Evolutionary conservation across 2,113 vertebrate genomes (phyloP).

Genomic region (Ameiurus melas): DNA sequence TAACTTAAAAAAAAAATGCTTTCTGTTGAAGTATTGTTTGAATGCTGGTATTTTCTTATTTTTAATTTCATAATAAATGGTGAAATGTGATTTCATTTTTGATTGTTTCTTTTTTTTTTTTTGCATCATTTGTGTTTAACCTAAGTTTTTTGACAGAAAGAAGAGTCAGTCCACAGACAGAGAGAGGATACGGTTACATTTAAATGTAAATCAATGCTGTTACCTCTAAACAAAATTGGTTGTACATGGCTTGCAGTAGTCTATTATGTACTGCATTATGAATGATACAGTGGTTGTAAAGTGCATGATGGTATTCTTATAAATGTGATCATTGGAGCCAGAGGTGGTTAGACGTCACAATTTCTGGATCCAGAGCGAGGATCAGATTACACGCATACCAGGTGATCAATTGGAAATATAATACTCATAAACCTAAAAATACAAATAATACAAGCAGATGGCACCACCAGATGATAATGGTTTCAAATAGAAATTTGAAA

Average conservation of each 20-base stretch:
- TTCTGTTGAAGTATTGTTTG: slow-evolving; percentile 70
- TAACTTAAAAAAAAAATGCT: slow-evolving; percentile 33
- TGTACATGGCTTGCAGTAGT: not conserved
- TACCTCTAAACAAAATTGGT: not conserved
- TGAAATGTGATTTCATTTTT: slow-evolving; percentile 69
- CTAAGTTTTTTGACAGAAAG: not conserved
- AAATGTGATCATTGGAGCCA: slow-evolving; percentile 4
- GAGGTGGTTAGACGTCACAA: slow-evolving; percentile 7
- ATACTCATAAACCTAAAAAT: not conserved
- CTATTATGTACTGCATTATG: not conserved
- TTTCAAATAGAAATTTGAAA: not conserved
- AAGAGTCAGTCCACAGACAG: not conserved
- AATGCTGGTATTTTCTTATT: slow-evolving; percentile 73
- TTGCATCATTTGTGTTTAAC: not conserved
- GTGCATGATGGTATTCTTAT: slow-evolving; percentile 15
- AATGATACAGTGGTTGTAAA: slow-evolving; percentile 19
- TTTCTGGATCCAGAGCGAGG: not conserved
- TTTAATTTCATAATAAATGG: slow-evolving; percentile 83
- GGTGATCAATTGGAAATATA: slow-evolving; percentile 16
- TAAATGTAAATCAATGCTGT: not conserved
- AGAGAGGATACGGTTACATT: not conserved
- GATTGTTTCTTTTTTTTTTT: slow-evolving; percentile 61
- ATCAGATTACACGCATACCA: not conserved
- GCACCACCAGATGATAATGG: not conserved
- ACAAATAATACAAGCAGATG: not conserved